These are phyloP conservation scores for Ooceraea biroi DNA, from an alignment of 1,140 invertebrate species.

Conservation along the genomic window DNA sequence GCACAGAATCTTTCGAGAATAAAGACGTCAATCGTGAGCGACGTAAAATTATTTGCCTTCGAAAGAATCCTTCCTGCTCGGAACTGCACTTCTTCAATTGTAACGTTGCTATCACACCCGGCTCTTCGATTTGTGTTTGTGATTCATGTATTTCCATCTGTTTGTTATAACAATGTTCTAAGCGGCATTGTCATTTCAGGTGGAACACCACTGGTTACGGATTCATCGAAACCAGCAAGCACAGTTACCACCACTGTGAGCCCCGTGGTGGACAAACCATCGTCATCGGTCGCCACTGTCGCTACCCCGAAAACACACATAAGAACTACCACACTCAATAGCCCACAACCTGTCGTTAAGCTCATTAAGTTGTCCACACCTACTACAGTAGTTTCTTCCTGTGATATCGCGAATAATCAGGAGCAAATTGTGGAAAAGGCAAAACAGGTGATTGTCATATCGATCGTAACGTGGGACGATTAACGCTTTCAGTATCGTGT, in stretches of 20 bases:
- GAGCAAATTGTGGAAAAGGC: slow-evolving; percentile 95
- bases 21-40: too few species aligned
- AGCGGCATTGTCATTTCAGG: slow-evolving; percentile 81
- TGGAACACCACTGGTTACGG: slow-evolving; percentile 87
- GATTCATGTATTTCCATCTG: not conserved
- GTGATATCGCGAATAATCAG: slow-evolving; percentile 86
- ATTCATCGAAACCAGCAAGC: slow-evolving; percentile 78
- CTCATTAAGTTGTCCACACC: slow-evolving; percentile 81
- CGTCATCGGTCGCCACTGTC: slow-evolving; percentile 61
- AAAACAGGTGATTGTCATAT: slow-evolving; percentile 89
- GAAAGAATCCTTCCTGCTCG: too few species aligned
- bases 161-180: not conserved
- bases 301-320: slow-evolving; percentile 73
- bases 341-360: slow-evolving; percentile 87
- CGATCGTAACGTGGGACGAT: not conserved
- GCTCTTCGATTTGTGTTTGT: not conserved
- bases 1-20: too few species aligned
- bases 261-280: slow-evolving; percentile 61
- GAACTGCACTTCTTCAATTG: not conserved
- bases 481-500: not conserved
- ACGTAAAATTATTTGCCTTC: too few species aligned
- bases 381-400: slow-evolving; percentile 80
- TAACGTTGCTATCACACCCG: not conserved
- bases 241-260: slow-evolving; percentile 63
- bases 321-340: slow-evolving; percentile 66